These are phyloP conservation scores for Scaptomyza hsui DNA, from an alignment of 1,140 invertebrate species.

Conservation along the genomic window DNA sequence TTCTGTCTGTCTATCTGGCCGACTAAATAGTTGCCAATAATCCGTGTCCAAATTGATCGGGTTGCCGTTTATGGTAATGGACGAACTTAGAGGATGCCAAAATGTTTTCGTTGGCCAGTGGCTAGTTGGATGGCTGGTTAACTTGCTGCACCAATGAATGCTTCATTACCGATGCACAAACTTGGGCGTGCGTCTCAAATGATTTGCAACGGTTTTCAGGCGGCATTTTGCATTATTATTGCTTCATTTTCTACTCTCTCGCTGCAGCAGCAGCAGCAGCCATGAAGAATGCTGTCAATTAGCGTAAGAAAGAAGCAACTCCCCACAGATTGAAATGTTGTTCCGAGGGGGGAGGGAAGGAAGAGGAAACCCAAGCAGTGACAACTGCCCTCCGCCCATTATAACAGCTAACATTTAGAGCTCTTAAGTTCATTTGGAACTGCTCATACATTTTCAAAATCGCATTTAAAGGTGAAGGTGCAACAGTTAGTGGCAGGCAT, in stretches of 20 bases:
- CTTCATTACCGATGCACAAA: conserved; percentile 71
- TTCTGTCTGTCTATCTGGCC: conserved; percentile 11
- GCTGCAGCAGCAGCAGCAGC: conserved; percentile 4
- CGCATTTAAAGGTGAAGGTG: conserved; percentile 77
- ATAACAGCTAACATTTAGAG: conserved; percentile 16
- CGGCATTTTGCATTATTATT: conserved; percentile 72
- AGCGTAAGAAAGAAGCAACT: conserved; percentile 44
- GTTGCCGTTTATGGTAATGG: conserved; percentile 80
- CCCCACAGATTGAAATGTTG: conserved; percentile 1
- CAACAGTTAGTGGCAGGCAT: conserved; percentile 63
- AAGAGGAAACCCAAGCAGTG: conserved; percentile 58
- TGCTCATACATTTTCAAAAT: conserved; percentile 78
- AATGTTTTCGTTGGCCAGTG: conserved; percentile 38
- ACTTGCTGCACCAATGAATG: conserved; percentile 1
- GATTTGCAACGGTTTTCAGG: conserved; percentile 57
- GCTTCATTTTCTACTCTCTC: conserved; percentile 59
- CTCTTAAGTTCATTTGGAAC: conserved; percentile 67
- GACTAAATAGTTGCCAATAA: conserved; percentile 79
- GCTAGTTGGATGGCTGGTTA: neutral
- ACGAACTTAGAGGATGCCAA: conserved; percentile 76
- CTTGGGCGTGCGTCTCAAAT: conserved; percentile 58
- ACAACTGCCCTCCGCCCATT: conserved; percentile 6
- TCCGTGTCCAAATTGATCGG: conserved; percentile 78
- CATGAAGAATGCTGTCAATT: conserved; percentile 46
- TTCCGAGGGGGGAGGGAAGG: neutral